Base-by-base conservation (phyloP, 2,113 vertebrate species). In the Hemichromis elongatus region DNA sequence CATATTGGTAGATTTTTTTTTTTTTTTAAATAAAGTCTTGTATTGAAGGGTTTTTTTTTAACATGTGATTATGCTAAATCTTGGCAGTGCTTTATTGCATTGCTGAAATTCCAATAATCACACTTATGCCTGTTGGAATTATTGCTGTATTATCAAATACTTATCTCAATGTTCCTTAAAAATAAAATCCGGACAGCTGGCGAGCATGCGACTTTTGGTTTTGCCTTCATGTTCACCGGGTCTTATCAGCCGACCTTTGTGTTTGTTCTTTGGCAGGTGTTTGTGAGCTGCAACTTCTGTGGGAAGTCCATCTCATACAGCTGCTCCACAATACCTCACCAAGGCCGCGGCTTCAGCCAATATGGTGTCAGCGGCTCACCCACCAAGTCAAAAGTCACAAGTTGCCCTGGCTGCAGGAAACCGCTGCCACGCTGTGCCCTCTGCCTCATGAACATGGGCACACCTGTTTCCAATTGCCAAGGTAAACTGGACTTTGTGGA, bases 221-320 rank as follows among this genome's bases (percentile, higher is more conserved):
- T 83, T 40, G 66, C 70, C 52, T 40, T 70, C 70, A 55, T 16
- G 33, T 63, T 79, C 63, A 35, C 50, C 3, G 2, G 6, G 57
- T 14, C 84, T 90, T 91, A 91, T 91, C 85, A 77, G 5, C 59
- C 16, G 61, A 82, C 86, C 87, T 86, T 84, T 91, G 85, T 89
- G 78, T 83, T 86, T 78, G 86, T 26, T 86, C 92, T 73, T 75
- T 83, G 50, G 57, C 92, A 99, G 99, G 99, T 99, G 88, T 99
- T 99, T 90, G 99, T 99, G 93, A 99, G 99, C 94, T 99, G 99
- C 95, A 99, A 99, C 95, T 99, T 99, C 95, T 99, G 99, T 78
- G 99, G 99, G 45, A 99, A 99, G 94, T 99, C 98, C 59, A 99
- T 99, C 93, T 99, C 99, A 35, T 99, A 98, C 95, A 99, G 98